Conservation (phyloP, 2,113 vertebrate genomes). For the Mixornis gularis region DNA sequence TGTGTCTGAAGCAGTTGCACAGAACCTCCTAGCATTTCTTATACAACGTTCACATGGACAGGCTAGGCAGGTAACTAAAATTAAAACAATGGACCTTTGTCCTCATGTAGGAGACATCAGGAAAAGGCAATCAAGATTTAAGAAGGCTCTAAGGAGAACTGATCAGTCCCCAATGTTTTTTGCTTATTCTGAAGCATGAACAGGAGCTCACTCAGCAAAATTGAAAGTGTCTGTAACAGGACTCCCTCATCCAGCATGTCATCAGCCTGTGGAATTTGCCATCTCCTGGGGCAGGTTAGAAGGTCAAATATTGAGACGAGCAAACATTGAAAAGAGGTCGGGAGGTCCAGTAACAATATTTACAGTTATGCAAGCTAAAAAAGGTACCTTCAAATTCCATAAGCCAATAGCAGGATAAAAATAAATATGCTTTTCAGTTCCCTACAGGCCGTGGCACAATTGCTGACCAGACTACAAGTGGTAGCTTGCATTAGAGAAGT, state of each 20-base stretch:
- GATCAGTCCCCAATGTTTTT: neutral
- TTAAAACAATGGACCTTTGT: neutral
- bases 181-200: neutral
- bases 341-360: slow-evolving; percentile 42
- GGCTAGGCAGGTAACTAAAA: neutral
- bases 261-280: slow-evolving; percentile 20
- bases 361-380: slow-evolving; percentile 30
- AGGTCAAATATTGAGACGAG: slow-evolving; percentile 3
- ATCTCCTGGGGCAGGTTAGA: slow-evolving; percentile 10
- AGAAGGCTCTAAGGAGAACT: neutral
- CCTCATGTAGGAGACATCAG: neutral
- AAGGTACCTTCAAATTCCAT: slow-evolving; percentile 9
- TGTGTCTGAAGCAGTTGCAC: neutral
- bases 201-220: neutral
- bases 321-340: neutral
- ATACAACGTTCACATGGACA: neutral
- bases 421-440: neutral
- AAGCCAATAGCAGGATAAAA: slow-evolving; percentile 30
- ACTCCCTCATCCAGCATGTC: neutral
- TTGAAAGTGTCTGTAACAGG: neutral
- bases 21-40: neutral
- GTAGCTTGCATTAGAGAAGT: neutral
- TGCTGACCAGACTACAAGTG: neutral
- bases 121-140: neutral
- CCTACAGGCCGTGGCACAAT: neutral